Evolutionary conservation across 2,113 vertebrate species (phyloP).

Genomic region (Megaceryle maxima): DNA sequence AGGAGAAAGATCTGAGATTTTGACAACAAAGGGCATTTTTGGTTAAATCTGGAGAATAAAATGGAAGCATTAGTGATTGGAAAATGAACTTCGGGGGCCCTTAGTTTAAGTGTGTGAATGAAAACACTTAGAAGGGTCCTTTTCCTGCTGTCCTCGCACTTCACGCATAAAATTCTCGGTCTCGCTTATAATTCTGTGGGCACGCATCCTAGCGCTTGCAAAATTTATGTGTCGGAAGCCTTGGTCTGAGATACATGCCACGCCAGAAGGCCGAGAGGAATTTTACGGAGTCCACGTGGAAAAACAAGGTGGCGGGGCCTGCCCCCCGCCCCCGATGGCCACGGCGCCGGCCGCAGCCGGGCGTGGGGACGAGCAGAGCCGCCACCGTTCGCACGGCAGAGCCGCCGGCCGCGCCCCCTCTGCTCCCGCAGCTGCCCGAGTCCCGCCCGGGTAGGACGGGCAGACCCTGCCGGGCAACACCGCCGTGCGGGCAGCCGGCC

Average conservation of each 20-base stretch:
- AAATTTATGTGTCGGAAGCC: accelerated
- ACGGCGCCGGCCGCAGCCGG: neutral
- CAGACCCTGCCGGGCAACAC: neutral
- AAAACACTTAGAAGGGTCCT: neutral
- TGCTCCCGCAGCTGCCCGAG: neutral
- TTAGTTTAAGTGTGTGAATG: accelerated
- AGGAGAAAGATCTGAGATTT: neutral
- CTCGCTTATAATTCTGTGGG: accelerated
- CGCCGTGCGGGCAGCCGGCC: too few species aligned
- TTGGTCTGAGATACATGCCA: accelerated
- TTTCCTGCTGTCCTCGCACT: neutral
- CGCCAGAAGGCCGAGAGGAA: neutral
- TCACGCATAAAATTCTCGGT: neutral
- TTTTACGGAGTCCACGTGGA: accelerated
- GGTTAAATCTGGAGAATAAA: neutral
- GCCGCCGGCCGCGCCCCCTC: neutral
- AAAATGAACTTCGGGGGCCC: neutral
- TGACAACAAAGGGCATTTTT: neutral
- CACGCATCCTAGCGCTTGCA: neutral
- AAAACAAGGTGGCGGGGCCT: accelerated
- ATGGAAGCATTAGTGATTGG: neutral
- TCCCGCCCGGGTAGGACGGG: neutral
- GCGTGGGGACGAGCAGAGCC: neutral
- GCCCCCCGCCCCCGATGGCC: neutral
- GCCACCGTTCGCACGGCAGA: neutral